A percentile compares a stretch with the other conserved stretches of the same genome.
Evolutionary conservation across 2,113 vertebrate species (phyloP).

Genomic region (Myrmecobius fasciatus): DNA sequence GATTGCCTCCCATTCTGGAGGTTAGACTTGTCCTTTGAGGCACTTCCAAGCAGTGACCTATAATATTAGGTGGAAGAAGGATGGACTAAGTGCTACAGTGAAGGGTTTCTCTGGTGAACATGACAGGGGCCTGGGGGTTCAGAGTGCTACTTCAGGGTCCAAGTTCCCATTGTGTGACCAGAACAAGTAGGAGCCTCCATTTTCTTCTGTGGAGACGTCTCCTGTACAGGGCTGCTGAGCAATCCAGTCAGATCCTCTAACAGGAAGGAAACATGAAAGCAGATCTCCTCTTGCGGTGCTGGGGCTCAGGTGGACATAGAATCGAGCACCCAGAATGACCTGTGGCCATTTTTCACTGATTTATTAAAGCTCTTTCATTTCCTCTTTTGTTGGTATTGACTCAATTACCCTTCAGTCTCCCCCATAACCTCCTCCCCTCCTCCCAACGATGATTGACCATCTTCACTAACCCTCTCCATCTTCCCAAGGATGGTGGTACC

Average conservation of each 20-base stretch:
- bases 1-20: background rate
- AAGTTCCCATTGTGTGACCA: background rate
- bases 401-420: too few species aligned
- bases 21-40: background rate
- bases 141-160: background rate
- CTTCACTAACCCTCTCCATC: too few species aligned
- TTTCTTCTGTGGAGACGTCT: background rate
- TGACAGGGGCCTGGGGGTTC: too few species aligned
- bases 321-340: too few species aligned
- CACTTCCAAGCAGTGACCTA: too few species aligned
- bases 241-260: background rate
- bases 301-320: background rate
- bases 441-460: too few species aligned
- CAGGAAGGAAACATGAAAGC: background rate
- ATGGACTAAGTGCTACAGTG: too few species aligned
- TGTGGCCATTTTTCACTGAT: too few species aligned
- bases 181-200: background rate
- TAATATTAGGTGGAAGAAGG: background rate
- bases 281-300: background rate
- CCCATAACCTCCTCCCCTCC: too few species aligned
- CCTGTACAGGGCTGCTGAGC: background rate
- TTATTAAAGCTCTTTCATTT: background rate
- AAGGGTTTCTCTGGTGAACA: background rate
- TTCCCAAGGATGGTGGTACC: too few species aligned
- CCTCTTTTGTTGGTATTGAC: too few species aligned